phyloP scores from a whole-genome alignment of 2,113 vertebrate species.

The Lasiurus cinereus region DNA sequence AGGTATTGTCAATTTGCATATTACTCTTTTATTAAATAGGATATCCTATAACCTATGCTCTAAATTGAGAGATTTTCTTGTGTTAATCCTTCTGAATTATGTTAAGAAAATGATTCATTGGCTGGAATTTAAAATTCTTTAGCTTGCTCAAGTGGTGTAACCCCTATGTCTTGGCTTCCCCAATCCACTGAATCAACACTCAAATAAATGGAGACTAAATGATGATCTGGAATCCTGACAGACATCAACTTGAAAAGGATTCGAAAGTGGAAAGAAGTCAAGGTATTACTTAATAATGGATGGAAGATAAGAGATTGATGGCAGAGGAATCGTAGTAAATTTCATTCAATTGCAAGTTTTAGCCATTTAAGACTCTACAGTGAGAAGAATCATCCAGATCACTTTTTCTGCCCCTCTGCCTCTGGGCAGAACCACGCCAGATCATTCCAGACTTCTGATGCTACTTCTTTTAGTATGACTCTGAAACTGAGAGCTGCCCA shows the following conservation, averaged over 20 bases:
- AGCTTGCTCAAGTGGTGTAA: neutral
- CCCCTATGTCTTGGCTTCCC: neutral
- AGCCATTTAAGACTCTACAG: neutral
- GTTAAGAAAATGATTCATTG: neutral
- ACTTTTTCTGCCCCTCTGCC: neutral
- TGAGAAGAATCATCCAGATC: neutral
- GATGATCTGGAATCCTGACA: neutral
- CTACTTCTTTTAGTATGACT: neutral
- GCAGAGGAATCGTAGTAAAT: neutral
- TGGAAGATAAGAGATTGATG: neutral
- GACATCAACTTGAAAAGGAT: neutral
- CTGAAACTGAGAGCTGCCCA: neutral
- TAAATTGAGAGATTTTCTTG: neutral
- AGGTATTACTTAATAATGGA: constrained; percentile 5
- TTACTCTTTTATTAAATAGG: neutral
- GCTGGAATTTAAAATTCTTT: constrained; percentile 11
- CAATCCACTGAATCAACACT: constrained; percentile 8
- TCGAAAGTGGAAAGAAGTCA: neutral
- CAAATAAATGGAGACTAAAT: neutral
- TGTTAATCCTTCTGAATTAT: neutral
- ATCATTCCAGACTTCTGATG: constrained; percentile 59
- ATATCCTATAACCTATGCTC: neutral
- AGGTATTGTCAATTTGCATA: no score
- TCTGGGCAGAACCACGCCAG: constrained; percentile 51
- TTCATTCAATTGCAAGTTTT: constrained; percentile 13